phyloP scores from a whole-genome alignment of 2,888 invertebrate genomes.

The Lasioglossum malachurum region DNA sequence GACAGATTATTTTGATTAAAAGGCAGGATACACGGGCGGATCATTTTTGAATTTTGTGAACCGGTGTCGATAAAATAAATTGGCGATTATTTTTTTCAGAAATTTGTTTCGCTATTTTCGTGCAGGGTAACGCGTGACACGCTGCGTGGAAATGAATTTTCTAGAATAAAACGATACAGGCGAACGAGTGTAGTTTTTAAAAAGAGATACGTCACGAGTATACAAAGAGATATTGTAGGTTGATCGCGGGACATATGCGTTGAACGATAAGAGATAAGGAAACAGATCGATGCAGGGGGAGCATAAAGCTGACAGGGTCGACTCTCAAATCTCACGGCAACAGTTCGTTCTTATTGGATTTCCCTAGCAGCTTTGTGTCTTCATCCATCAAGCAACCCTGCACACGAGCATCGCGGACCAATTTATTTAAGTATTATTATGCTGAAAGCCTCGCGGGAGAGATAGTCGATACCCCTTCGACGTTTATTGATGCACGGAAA shows the following conservation, averaged over 20 bases:
- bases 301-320: slow-evolving; percentile 27
- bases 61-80: background rate
- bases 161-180: background rate
- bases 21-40: background rate
- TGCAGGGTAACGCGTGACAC: background rate
- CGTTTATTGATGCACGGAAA: background rate
- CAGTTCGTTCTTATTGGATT: slow-evolving; percentile 61
- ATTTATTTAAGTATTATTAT: slow-evolving; percentile 61
- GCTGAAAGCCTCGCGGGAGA: background rate
- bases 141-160: background rate
- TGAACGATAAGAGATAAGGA: slow-evolving; percentile 60
- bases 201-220: background rate
- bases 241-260: slow-evolving; percentile 44
- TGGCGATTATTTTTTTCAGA: background rate
- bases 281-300: slow-evolving; percentile 60
- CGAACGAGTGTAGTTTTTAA: background rate
- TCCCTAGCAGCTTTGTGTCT: slow-evolving; percentile 38
- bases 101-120: background rate
- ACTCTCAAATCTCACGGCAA: slow-evolving; percentile 50
- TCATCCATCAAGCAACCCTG: slow-evolving; percentile 56
- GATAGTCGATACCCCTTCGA: background rate
- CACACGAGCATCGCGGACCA: background rate
- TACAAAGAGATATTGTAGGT: background rate
- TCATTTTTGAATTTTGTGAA: background rate
- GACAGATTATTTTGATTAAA: background rate